Conservation (phyloP, 2,888 invertebrate genomes). For the Chironomus riparius region DNA sequence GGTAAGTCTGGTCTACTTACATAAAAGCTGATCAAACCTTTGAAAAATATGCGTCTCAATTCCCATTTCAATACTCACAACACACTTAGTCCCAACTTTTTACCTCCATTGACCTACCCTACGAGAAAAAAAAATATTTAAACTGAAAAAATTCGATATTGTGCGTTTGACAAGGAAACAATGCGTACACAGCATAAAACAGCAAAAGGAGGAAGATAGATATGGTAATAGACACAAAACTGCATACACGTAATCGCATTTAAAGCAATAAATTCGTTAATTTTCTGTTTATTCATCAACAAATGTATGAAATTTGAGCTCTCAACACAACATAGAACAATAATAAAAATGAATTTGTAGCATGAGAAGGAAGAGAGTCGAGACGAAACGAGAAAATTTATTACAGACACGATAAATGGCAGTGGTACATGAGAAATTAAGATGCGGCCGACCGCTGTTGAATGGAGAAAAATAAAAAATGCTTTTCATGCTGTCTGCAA, state of each 20-base stretch:
- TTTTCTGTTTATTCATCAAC: neutral
- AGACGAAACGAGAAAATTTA: neutral
- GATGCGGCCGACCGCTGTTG: neutral
- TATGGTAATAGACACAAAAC: too few species aligned
- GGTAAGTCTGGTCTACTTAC: too few species aligned
- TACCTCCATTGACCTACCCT: slow-evolving; percentile 6
- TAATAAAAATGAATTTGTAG: too few species aligned
- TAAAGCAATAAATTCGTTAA: too few species aligned
- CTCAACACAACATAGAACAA: too few species aligned
- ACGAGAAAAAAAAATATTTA: neutral
- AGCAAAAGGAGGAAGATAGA: too few species aligned
- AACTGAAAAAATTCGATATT: neutral
- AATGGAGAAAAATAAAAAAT: neutral
- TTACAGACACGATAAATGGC: neutral
- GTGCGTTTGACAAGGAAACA: neutral
- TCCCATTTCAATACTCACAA: too few species aligned
- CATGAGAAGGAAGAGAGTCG: neutral
- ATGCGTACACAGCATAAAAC: neutral
- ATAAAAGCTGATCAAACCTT: too few species aligned
- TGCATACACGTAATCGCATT: neutral
- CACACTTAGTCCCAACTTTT: neutral
- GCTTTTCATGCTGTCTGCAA: neutral
- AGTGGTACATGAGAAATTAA: neutral
- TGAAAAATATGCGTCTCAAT: too few species aligned
- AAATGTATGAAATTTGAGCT: neutral